These are phyloP conservation scores for Hippocampus comes DNA, from an alignment of 2,113 vertebrate genomes.

Conservation along the genomic window DNA sequence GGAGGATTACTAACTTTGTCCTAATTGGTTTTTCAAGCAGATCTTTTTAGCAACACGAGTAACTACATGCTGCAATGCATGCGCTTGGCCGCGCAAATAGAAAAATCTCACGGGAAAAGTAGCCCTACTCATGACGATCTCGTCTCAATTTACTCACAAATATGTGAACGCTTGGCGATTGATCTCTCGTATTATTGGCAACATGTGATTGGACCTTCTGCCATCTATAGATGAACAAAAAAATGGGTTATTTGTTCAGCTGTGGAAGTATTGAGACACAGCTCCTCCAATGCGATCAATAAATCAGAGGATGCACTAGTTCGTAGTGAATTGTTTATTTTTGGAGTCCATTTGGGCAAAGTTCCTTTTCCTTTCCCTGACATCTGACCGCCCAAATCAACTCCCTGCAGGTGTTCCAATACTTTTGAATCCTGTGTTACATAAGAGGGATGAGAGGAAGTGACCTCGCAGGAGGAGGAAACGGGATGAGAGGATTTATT, in stretches of 20 bases:
- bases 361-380: neutral
- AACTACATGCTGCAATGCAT: neutral
- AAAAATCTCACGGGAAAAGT: slow-evolving; percentile 22
- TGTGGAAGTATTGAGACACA: neutral
- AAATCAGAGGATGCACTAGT: neutral
- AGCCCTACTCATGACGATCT: no score
- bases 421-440: neutral
- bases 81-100: neutral
- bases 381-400: neutral
- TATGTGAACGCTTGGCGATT: no score
- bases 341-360: neutral
- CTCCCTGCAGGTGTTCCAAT: neutral
- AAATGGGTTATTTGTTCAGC: neutral
- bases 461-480: slow-evolving; percentile 56
- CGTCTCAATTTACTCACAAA: no score
- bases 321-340: neutral
- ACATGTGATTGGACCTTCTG: no score
- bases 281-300: neutral
- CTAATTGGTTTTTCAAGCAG: slow-evolving; percentile 69
- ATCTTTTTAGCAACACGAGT: slow-evolving; percentile 52
- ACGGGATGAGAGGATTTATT: slow-evolving; percentile 68
- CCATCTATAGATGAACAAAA: neutral
- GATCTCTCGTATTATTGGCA: no score
- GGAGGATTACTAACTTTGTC: slow-evolving; percentile 57
- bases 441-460: slow-evolving; percentile 26